Evolutionary conservation across 2,113 vertebrate species (phyloP), one percentile per base, ranked within the genome.

Genomic region (Chelonoidis abingdonii): DNA sequence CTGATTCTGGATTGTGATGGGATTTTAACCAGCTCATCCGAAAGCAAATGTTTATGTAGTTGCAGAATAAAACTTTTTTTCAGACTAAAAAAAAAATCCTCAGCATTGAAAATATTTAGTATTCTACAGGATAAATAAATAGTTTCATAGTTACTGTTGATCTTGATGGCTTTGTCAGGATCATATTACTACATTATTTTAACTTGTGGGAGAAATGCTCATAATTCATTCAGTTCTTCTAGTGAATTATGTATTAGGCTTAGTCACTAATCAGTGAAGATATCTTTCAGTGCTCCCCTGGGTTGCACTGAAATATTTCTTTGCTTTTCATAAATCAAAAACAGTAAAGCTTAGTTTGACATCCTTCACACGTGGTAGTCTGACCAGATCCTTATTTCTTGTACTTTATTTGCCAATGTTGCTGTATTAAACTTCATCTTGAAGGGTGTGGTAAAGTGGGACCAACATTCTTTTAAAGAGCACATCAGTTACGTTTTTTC

Each of bases 281-380:
- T 72, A 72, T 38, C 65, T 72, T 72, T 72, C 65, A 72, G 65
- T 72, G 65, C 41, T 76, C 75, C 41, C 41, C 2, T 76, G 75
- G 38, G 75, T 44, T 27, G 75, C 22, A 27, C 24, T 44, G 75
- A 44, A 76, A 76, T 44, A 76, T 76, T 76, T 76, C 41, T 76
- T 76, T 76, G 24, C 75, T 76, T 76, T 76, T 76, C 75, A 76
- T 76, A 41, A 76, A 76, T 76, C 24, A 44, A 27, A 27, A 76
- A 27, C 41, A 44, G 24, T 44, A 47, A 76, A 76, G 75, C 24
- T 44, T 41, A 24, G 75, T 47, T 41, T 76, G 75, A 76, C 38
- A 76, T 6, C 2, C 79, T 35, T 44, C n/a, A 0, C 11, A 21
- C 21, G 22, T 29, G 49, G 31, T 12, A 0, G 16, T 41, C 25